Percentiles rank a stretch among this genome's conserved stretches.
phyloP scores from a whole-genome alignment of 2,888 invertebrate genomes.

The Caenorhabditis wallacei region DNA sequence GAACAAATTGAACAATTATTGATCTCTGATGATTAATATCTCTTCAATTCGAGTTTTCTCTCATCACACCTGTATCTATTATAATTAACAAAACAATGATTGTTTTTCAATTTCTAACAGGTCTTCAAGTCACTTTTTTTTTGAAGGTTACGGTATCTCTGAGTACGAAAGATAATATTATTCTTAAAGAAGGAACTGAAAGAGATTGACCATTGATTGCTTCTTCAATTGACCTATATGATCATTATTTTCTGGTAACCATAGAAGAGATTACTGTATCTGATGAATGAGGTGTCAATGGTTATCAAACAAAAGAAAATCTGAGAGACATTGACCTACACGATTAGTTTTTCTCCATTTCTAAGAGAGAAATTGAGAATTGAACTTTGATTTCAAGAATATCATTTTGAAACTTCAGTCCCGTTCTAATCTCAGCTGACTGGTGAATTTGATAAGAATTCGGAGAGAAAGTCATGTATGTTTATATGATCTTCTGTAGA shows the following conservation, averaged over 20 bases:
- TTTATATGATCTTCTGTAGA: background rate
- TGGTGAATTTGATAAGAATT: constrained; percentile 15
- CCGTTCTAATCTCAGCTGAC: constrained; percentile 24
- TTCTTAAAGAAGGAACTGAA: background rate
- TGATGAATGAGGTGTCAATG: background rate
- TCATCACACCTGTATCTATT: constrained; percentile 35
- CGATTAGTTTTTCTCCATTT: background rate
- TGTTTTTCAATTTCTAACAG: constrained; percentile 28
- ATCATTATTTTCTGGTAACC: background rate
- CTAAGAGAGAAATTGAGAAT: background rate
- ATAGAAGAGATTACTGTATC: constrained; percentile 17
- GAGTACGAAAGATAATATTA: no score
- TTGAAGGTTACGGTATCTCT: no score
- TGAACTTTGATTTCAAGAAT: constrained; percentile 1
- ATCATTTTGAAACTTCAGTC: constrained; percentile 6
- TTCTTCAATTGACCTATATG: constrained; percentile 10
- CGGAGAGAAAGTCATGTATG: constrained; percentile 3
- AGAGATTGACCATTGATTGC: background rate
- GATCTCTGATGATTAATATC: constrained; percentile 28
- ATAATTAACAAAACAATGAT: constrained; percentile 20
- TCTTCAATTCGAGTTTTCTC: constrained; percentile 3
- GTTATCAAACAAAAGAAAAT: background rate
- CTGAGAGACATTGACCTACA: constrained; percentile 1
- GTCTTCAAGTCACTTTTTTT: background rate
- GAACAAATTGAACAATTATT: background rate